Percentiles rank a stretch among this genome's conserved stretches.
These are phyloP conservation scores for Trissolcus brochymenae DNA, from an alignment of 2,888 invertebrate genomes.

Conservation along the genomic window DNA sequence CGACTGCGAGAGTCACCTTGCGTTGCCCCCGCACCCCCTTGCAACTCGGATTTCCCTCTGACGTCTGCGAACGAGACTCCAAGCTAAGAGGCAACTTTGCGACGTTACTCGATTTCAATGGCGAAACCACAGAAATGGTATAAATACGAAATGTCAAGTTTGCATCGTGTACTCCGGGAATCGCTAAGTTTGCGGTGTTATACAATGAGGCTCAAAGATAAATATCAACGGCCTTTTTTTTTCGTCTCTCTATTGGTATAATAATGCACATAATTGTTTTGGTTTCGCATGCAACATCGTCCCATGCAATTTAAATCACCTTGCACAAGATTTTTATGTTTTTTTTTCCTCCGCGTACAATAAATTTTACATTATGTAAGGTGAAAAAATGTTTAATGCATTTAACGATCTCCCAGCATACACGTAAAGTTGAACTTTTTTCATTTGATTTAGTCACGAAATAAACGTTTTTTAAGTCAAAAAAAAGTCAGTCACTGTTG, in stretches of 20 bases:
- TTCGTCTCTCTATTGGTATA: constrained; percentile 9
- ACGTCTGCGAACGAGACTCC: constrained; percentile 22
- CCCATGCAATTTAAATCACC: constrained; percentile 10
- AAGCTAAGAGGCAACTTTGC: constrained; percentile 38
- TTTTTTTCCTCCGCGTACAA: too few species aligned
- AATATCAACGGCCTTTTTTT: constrained; percentile 6
- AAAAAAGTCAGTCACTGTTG: too few species aligned
- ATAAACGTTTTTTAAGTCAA: too few species aligned
- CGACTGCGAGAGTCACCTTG: constrained; percentile 18
- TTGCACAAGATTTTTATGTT: too few species aligned
- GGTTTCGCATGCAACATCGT: constrained; percentile 3
- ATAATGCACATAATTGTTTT: constrained; percentile 5
- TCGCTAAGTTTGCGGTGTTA: background rate
- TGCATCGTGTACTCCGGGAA: constrained; percentile 19
- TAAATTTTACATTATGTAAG: background rate
- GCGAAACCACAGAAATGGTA: constrained; percentile 42
- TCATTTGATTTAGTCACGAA: too few species aligned
- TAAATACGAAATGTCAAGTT: constrained; percentile 39
- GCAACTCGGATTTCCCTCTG: constrained; percentile 16
- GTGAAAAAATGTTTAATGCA: background rate
- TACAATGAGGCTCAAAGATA: constrained; percentile 22
- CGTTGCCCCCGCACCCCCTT: background rate
- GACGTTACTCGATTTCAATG: constrained; percentile 45
- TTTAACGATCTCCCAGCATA: background rate
- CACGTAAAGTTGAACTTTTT: background rate